phyloP scores from a whole-genome alignment of 2,797 vertebrate species.

The Thunnus albacares region DNA sequence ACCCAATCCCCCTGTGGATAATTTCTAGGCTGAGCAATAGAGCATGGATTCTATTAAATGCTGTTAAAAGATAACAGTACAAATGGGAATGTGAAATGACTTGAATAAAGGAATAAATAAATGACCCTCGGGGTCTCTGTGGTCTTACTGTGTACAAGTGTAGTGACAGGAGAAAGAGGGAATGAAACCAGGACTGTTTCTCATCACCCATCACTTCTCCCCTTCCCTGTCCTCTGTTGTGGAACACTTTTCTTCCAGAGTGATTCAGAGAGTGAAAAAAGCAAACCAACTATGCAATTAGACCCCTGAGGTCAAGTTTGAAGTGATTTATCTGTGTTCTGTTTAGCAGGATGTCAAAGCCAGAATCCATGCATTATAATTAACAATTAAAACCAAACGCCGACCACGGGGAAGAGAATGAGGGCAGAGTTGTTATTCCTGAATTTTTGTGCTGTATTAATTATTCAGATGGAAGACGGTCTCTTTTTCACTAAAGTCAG shows the following conservation, averaged over 20 bases:
- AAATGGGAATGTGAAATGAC: conserved; percentile 46
- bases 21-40: conserved; percentile 41
- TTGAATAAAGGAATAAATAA: conserved; percentile 49
- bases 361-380: conserved; percentile 52
- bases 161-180: conserved; percentile 32
- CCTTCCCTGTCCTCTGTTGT: conserved; percentile 39
- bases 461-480: conserved; percentile 56
- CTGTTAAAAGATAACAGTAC: conserved; percentile 44
- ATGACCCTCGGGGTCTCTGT: conserved; percentile 12
- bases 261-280: conserved; percentile 39
- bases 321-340: conserved; percentile 59
- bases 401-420: conserved; percentile 21
- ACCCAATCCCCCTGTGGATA: conserved; percentile 27
- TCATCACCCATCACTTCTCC: conserved; percentile 60
- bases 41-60: conserved; percentile 58
- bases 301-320: conserved; percentile 62
- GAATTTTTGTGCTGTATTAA: conserved; percentile 53
- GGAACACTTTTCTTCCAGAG: conserved; percentile 57
- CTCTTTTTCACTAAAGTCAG: conserved; percentile 26
- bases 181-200: conserved; percentile 60
- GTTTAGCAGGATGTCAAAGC: conserved; percentile 63
- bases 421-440: conserved; percentile 40
- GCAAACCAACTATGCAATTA: conserved; percentile 60
- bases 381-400: conserved; percentile 66
- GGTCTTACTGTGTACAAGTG: conserved; percentile 31